Conservation (phyloP, 2,113 vertebrate genomes). For the Pelmatolapia mariae region DNA sequence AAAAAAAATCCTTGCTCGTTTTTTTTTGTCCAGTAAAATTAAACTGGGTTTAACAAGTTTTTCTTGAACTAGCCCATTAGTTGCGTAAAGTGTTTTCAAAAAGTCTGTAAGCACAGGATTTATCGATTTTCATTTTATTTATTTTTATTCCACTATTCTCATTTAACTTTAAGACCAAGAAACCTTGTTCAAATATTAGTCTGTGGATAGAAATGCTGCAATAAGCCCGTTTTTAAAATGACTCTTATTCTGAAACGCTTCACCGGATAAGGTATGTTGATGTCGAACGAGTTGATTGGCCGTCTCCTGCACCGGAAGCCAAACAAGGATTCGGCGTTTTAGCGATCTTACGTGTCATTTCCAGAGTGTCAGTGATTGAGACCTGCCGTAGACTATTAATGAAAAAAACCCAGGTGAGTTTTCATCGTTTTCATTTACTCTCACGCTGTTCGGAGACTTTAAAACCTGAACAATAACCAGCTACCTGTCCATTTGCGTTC, state of each 20-base stretch:
- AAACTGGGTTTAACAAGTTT: not conserved
- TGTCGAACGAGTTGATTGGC: accelerated
- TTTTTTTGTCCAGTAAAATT: not conserved
- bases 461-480: accelerated
- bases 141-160: not conserved
- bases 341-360: slow-evolving; percentile 55
- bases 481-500: not conserved
- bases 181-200: not conserved
- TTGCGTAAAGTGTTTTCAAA: not conserved
- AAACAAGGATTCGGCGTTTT: slow-evolving; percentile 30
- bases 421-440: not conserved
- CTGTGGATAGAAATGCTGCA: not conserved
- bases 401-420: not conserved
- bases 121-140: not conserved
- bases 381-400: not conserved
- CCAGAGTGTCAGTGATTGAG: not conserved
- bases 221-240: not conserved
- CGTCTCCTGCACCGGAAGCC: slow-evolving; percentile 5
- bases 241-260: not conserved
- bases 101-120: not conserved
- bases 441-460: not conserved
- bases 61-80: not conserved
- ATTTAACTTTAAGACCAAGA: not conserved
- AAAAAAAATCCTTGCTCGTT: not conserved
- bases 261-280: not conserved